Conservation (phyloP, 2,888 invertebrate species). For the Acanthococcus lagerstroemiae region DNA sequence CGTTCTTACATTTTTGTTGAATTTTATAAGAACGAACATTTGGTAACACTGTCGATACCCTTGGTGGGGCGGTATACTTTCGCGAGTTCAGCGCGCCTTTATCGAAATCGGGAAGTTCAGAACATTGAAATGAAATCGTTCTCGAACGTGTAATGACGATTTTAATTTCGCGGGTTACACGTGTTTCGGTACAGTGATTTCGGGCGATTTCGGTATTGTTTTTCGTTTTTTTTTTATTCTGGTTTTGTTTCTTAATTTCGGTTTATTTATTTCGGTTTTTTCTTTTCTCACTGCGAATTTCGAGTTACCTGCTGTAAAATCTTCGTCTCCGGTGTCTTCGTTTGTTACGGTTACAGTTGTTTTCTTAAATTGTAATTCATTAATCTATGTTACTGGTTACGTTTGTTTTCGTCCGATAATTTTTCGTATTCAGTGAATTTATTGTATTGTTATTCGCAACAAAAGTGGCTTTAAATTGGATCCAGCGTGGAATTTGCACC, state of each 20-base stretch:
- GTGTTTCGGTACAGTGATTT: background rate
- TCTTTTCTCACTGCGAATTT: background rate
- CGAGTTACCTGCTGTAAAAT: no score
- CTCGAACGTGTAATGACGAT: background rate
- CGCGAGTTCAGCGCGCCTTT: slow-evolving; percentile 6
- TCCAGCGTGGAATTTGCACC: background rate
- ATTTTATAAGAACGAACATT: background rate
- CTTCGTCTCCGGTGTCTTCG: no score
- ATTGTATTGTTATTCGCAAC: background rate
- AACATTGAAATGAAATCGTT: background rate
- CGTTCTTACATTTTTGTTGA: no score
- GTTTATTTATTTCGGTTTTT: background rate
- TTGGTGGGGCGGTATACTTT: background rate
- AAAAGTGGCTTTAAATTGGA: no score
- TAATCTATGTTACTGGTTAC: background rate
- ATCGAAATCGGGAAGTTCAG: background rate
- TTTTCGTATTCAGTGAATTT: background rate
- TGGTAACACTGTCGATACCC: background rate
- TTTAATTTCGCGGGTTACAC: background rate
- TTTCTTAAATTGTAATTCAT: background rate
- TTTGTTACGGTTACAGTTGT: background rate
- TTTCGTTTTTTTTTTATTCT: background rate
- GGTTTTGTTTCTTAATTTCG: background rate
- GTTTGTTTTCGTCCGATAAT: no score
- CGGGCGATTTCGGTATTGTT: background rate